Percentiles rank a stretch among this genome's conserved stretches.
These are phyloP conservation scores for Rhea americana DNA, from an alignment of 2,113 vertebrate genomes.

Conservation along the genomic window DNA sequence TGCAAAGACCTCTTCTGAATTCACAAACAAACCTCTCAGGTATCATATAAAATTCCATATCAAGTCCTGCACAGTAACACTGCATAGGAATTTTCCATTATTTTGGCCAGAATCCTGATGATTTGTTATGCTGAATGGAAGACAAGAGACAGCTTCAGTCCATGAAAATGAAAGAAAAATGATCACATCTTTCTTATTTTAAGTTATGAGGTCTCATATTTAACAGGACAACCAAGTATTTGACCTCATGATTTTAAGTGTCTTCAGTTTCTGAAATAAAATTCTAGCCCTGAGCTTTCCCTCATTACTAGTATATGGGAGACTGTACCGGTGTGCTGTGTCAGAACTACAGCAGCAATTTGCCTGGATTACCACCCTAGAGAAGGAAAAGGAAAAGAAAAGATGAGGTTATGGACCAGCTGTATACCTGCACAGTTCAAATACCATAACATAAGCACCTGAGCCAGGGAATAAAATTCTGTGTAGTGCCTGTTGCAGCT, in stretches of 20 bases:
- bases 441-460: not conserved
- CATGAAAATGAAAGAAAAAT: not conserved
- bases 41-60: not conserved
- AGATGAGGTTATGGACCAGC: fast-evolving
- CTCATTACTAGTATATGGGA: not conserved
- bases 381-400: not conserved
- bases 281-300: not conserved
- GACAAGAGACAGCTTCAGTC: not conserved
- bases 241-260: not conserved
- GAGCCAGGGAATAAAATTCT: not conserved
- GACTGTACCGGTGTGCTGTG: not conserved
- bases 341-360: not conserved
- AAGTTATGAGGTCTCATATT: not conserved
- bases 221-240: not conserved
- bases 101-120: not conserved
- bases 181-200: not conserved
- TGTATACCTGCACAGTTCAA: fast-evolving
- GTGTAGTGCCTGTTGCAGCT: not conserved
- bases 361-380: not conserved
- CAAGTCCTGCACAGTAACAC: not conserved
- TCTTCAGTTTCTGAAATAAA: not conserved
- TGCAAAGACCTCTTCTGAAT: not conserved
- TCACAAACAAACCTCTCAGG: not conserved
- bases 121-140: not conserved
- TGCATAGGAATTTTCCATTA: not conserved